These are phyloP conservation scores for Uropetala carovei DNA, from an alignment of 2,888 invertebrate genomes.

Conservation along the genomic window DNA sequence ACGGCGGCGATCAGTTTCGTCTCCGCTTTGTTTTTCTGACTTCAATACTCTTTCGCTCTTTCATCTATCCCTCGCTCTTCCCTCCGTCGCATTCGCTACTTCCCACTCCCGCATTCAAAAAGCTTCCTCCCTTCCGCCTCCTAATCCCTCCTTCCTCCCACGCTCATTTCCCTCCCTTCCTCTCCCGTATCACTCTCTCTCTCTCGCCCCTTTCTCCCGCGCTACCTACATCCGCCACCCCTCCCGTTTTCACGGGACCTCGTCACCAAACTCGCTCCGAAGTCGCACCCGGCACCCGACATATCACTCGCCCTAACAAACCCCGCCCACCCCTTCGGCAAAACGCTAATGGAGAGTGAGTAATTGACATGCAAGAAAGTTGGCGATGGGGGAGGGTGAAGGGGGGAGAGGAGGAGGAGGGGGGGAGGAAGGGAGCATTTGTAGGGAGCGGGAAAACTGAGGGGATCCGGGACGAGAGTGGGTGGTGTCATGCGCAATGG, in stretches of 20 bases:
- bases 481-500: neutral
- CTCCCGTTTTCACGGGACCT: conserved; percentile 15
- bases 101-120: neutral
- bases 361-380: conserved; percentile 63
- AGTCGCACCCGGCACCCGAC: conserved; percentile 44
- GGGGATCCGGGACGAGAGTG: neutral
- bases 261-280: neutral
- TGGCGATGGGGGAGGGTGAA: neutral
- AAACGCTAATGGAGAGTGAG: conserved; percentile 58
- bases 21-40: neutral
- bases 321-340: conserved; percentile 55
- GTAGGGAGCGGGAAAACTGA: neutral
- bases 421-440: neutral
- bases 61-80: neutral
- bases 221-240: neutral
- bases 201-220: neutral
- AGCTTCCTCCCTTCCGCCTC: neutral
- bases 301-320: conserved; percentile 20
- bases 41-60: neutral
- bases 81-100: neutral
- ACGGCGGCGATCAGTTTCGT: neutral
- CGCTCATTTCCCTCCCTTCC: neutral
- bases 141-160: neutral
- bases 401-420: neutral
- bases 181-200: neutral